Conservation (phyloP, 1,140 invertebrate genomes). For the Nomia melanderi region DNA sequence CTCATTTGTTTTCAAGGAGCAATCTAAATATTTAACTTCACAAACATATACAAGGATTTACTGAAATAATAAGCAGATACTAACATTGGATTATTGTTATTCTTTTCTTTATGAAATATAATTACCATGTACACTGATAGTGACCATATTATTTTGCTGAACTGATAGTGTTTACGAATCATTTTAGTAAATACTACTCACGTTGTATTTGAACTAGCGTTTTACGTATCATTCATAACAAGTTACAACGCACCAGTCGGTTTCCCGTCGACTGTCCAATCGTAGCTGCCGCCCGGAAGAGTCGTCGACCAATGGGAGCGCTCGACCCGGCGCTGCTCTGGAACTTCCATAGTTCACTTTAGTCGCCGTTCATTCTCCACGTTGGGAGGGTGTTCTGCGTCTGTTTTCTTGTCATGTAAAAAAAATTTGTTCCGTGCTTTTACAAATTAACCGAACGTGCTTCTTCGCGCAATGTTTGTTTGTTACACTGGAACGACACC, state of each 20-base stretch:
- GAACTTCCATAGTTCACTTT: slow-evolving; percentile 15
- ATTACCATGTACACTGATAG: background rate
- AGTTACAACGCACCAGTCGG: slow-evolving; percentile 34
- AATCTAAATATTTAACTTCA: background rate
- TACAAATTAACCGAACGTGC: background rate
- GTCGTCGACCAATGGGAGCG: slow-evolving; percentile 28
- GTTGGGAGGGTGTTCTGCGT: slow-evolving; percentile 15
- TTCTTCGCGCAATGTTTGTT: background rate
- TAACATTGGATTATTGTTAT: too few species aligned
- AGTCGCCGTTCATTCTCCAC: slow-evolving; percentile 41
- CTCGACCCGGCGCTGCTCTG: slow-evolving; percentile 31
- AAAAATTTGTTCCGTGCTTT: background rate
- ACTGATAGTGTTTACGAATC: background rate
- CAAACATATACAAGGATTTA: background rate
- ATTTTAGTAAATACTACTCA: background rate
- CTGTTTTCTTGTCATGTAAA: background rate
- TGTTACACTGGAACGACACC: background rate
- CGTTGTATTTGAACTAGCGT: slow-evolving; percentile 18
- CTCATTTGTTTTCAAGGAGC: background rate
- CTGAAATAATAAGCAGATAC: too few species aligned
- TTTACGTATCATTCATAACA: slow-evolving; percentile 27
- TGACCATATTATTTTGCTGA: background rate
- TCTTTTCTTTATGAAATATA: too few species aligned
- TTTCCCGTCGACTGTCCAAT: slow-evolving; percentile 61
- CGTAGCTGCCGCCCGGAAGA: background rate